A percentile compares a stretch with the other conserved stretches of the same genome.
phyloP scores from a whole-genome alignment of 2,797 vertebrate genomes.

The Gallinago stenura region DNA sequence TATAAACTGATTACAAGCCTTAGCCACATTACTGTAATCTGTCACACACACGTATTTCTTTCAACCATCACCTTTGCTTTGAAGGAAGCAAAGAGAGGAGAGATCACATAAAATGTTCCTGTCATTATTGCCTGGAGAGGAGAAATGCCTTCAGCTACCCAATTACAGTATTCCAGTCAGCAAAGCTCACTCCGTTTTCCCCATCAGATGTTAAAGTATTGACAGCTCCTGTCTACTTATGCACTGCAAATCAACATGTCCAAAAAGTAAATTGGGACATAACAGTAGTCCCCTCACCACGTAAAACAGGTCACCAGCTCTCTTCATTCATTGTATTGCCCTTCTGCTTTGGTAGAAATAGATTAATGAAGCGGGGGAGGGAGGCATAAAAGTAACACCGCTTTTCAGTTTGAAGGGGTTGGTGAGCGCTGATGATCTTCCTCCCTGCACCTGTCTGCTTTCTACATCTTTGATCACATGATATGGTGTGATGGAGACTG shows the following conservation, averaged over 20 bases:
- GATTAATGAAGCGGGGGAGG: not conserved
- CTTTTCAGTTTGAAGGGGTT: not conserved
- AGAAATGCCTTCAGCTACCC: constrained; percentile 16
- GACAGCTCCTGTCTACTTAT: not conserved
- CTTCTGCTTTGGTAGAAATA: not conserved
- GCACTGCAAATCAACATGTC: not conserved
- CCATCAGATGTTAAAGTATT: not conserved
- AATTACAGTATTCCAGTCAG: not conserved
- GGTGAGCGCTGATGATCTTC: not conserved
- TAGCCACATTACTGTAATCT: constrained; percentile 16
- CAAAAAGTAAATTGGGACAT: not conserved
- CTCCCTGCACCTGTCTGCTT: not conserved
- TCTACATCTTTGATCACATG: not conserved
- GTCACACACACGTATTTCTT: not conserved
- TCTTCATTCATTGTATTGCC: not conserved
- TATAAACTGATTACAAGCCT: not conserved
- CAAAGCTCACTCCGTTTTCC: not conserved
- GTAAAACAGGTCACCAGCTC: not conserved
- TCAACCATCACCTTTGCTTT: constrained; percentile 28
- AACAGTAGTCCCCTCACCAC: not conserved
- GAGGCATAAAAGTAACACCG: not conserved
- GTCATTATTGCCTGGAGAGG: not conserved
- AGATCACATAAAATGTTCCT: constrained; percentile 9
- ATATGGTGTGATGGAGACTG: not conserved
- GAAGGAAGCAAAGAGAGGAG: constrained; percentile 12